Percentiles rank a stretch among this genome's conserved stretches.
Conservation (phyloP, 2,888 invertebrate genomes). For the Micoletzkya japonica region DNA sequence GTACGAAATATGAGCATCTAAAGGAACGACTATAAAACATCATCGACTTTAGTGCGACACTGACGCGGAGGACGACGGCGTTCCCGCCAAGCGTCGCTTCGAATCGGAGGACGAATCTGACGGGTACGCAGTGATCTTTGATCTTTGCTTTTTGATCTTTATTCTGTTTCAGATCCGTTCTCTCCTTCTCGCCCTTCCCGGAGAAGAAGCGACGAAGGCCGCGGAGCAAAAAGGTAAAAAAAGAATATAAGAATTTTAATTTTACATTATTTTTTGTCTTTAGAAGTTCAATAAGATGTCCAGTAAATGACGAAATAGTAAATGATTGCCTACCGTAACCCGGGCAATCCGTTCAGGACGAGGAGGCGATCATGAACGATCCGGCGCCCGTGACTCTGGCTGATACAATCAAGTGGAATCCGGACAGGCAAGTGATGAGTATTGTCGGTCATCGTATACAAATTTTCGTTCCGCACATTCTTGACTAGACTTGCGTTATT, state of each 20-base stretch:
- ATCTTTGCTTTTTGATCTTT: too few relatives aligned
- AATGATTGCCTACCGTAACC: too few relatives aligned
- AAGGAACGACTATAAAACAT: neutral
- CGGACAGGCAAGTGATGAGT: constrained; percentile 53
- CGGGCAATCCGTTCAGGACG: constrained; percentile 38
- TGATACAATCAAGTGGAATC: constrained; percentile 57
- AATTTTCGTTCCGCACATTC: too few relatives aligned
- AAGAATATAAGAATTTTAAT: too few relatives aligned
- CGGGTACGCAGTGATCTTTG: neutral
- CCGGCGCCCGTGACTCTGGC: constrained; percentile 44
- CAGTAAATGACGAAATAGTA: too few relatives aligned
- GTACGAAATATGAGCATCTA: too few relatives aligned
- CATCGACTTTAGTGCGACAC: constrained; percentile 12
- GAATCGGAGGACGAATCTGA: constrained; percentile 23
- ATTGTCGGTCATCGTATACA: neutral
- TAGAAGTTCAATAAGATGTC: too few relatives aligned
- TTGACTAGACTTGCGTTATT: too few relatives aligned
- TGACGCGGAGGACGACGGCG: constrained; percentile 14
- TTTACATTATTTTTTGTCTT: too few relatives aligned
- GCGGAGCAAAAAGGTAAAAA: constrained; percentile 22
- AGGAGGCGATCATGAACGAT: constrained; percentile 50
- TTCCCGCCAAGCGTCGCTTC: constrained; percentile 14
- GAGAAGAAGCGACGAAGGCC: constrained; percentile 26
- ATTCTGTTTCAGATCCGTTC: constrained; percentile 14
- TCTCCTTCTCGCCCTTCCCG: constrained; percentile 12